Evolutionary conservation across 2,888 invertebrate species (phyloP).

Genomic region (Eulithis prunata): DNA sequence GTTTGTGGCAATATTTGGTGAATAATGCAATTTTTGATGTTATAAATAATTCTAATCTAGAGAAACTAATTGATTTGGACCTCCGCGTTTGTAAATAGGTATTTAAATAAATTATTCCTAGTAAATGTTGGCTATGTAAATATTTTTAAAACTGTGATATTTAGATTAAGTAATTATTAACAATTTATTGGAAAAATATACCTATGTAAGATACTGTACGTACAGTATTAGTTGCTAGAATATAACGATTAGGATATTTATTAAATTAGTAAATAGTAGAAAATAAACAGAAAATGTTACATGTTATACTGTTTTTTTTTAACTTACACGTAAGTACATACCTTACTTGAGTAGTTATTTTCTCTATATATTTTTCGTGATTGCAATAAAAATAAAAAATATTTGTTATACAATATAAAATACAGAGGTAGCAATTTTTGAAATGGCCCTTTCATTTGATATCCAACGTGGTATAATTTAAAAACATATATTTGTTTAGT

Average conservation of each 20-base stretch:
- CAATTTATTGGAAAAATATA: slow-evolving; percentile 41
- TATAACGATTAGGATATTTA: slow-evolving; percentile 47
- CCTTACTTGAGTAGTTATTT: too few relatives aligned
- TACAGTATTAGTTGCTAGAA: slow-evolving; percentile 35
- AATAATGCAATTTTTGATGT: too few relatives aligned
- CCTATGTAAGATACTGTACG: slow-evolving; percentile 37
- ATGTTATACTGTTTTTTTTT: slow-evolving; percentile 45
- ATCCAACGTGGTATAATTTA: too few relatives aligned
- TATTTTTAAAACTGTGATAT: slow-evolving; percentile 68
- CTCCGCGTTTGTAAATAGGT: slow-evolving; percentile 8
- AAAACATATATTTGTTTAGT: too few relatives aligned
- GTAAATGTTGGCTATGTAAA: slow-evolving; percentile 44
- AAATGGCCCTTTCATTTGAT: too few relatives aligned
- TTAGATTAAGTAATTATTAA: slow-evolving; percentile 53
- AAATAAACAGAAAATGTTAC: slow-evolving; percentile 65
- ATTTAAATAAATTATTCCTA: slow-evolving; percentile 26
- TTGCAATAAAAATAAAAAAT: too few relatives aligned
- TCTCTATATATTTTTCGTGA: too few relatives aligned
- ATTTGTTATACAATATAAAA: too few relatives aligned
- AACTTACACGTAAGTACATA: neutral
- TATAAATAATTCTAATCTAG: too few relatives aligned
- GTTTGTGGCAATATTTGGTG: too few relatives aligned
- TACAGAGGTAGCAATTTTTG: too few relatives aligned
- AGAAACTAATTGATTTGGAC: slow-evolving; percentile 9
- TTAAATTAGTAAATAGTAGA: slow-evolving; percentile 60